Conservation (phyloP, 2,888 invertebrate genomes). For the Drosophila paramelanica region DNA sequence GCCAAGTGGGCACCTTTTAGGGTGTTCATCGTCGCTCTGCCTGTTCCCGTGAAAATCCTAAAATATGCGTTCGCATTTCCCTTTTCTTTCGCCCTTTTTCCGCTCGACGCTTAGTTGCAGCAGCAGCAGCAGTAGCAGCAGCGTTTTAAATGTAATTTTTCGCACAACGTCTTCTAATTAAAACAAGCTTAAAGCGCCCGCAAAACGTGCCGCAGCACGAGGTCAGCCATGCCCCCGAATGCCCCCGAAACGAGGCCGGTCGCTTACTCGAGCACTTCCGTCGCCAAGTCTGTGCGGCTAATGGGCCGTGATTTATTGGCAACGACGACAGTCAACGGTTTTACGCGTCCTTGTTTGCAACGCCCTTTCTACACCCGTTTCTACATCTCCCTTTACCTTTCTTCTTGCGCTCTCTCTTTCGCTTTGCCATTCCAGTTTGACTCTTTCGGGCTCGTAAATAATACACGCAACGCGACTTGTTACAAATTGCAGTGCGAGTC, state of each 20-base stretch:
- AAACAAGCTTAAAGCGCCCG: slow-evolving; percentile 79
- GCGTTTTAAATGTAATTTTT: slow-evolving; percentile 78
- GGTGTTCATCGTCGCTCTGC: background rate
- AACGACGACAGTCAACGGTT: slow-evolving; percentile 65
- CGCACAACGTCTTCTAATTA: slow-evolving; percentile 79
- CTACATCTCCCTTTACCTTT: background rate
- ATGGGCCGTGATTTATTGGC: slow-evolving; percentile 80
- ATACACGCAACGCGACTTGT: slow-evolving; percentile 75
- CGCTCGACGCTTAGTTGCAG: slow-evolving; percentile 36
- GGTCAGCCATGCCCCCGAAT: slow-evolving; percentile 41
- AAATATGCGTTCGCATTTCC: slow-evolving; percentile 74
- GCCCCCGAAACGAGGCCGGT: slow-evolving; percentile 2
- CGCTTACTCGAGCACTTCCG: slow-evolving; percentile 38
- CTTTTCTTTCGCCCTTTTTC: slow-evolving; percentile 8
- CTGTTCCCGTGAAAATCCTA: slow-evolving; percentile 64
- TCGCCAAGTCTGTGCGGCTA: slow-evolving; percentile 64
- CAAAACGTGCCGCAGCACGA: slow-evolving; percentile 62
- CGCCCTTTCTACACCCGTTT: slow-evolving; percentile 18
- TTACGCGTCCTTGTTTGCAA: slow-evolving; percentile 62
- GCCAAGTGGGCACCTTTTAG: slow-evolving; percentile 12
- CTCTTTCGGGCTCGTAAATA: slow-evolving; percentile 63
- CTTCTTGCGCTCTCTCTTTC: background rate
- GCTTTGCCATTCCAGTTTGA: background rate
- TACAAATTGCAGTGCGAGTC: slow-evolving; percentile 75
- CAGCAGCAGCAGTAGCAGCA: slow-evolving; percentile 16